Percentiles rank a stretch among this genome's conserved stretches.
phyloP scores from a whole-genome alignment of 2,888 invertebrate species.

The Timema cristinae region DNA sequence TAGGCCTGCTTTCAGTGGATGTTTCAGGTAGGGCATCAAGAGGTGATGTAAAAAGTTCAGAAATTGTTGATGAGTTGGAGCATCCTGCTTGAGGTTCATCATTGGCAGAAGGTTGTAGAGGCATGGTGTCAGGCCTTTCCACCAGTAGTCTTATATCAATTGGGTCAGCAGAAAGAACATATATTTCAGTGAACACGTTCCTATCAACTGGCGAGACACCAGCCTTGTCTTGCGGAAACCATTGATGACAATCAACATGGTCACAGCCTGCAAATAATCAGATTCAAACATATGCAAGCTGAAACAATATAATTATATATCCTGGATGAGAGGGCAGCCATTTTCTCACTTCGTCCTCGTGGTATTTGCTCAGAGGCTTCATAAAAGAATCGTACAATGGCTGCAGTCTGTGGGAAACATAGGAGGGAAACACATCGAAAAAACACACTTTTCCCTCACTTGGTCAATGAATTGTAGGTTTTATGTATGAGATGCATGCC shows the following conservation, averaged over 20 bases:
- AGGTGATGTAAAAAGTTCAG: neutral
- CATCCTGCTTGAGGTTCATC: neutral
- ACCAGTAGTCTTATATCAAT: neutral
- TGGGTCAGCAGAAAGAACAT: neutral
- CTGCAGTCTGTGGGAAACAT: neutral
- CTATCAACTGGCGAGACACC: neutral
- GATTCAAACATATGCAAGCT: neutral
- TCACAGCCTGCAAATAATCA: neutral
- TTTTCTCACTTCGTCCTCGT: neutral
- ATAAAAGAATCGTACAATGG: neutral
- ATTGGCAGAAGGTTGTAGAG: neutral
- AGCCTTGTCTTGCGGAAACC: neutral
- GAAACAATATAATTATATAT: neutral
- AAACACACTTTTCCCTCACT: neutral
- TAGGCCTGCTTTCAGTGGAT: too few relatives aligned
- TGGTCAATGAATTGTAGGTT: too few relatives aligned
- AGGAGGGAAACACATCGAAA: neutral
- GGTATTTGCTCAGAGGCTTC: neutral
- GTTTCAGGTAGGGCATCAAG: too few relatives aligned
- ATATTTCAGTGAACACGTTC: constrained; percentile 3
- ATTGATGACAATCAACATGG: neutral
- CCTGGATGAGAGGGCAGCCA: neutral
- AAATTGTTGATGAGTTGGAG: neutral
- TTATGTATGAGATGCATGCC: neutral
- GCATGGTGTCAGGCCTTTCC: neutral